Conservation (phyloP, 2,888 invertebrate species). For the Diaprepes abbreviatus region DNA sequence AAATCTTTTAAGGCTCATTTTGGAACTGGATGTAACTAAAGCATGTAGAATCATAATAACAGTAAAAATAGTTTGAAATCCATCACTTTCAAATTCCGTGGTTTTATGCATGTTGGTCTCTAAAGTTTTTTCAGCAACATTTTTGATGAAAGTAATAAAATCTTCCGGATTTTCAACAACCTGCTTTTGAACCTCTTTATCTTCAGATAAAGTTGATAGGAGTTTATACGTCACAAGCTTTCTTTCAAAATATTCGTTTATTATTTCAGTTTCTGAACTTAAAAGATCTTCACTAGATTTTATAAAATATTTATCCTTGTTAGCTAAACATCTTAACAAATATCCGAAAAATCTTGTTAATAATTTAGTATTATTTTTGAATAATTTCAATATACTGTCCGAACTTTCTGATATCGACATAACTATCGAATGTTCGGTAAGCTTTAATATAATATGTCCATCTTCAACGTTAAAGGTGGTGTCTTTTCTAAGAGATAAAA, state of each 20-base stretch:
- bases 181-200: slow-evolving; percentile 66
- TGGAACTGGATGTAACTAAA: slow-evolving; percentile 62
- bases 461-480: slow-evolving; percentile 56
- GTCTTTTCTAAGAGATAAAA: slow-evolving; percentile 56
- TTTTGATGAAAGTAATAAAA: slow-evolving; percentile 69
- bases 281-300: slow-evolving; percentile 63
- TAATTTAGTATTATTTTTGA: slow-evolving; percentile 58
- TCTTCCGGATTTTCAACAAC: slow-evolving; percentile 68
- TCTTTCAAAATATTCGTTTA: slow-evolving; percentile 61
- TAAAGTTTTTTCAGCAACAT: slow-evolving; percentile 63
- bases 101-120: slow-evolving; percentile 54
- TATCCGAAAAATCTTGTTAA: slow-evolving; percentile 65
- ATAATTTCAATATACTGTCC: slow-evolving; percentile 62
- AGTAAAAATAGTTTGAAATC: slow-evolving; percentile 61
- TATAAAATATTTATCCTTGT: slow-evolving; percentile 59
- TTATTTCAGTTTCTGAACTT: slow-evolving; percentile 65
- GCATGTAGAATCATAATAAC: slow-evolving; percentile 61
- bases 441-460: slow-evolving; percentile 53
- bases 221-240: slow-evolving; percentile 70
- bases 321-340: slow-evolving; percentile 63
- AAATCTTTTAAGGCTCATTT: slow-evolving; percentile 59
- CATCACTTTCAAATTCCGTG: slow-evolving; percentile 56
- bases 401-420: slow-evolving; percentile 58
- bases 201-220: slow-evolving; percentile 70
- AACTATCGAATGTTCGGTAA: slow-evolving; percentile 48